Percentiles rank a stretch among this genome's conserved stretches.
Conservation (phyloP, 2,797 vertebrate genomes). For the Anas bernieri region DNA sequence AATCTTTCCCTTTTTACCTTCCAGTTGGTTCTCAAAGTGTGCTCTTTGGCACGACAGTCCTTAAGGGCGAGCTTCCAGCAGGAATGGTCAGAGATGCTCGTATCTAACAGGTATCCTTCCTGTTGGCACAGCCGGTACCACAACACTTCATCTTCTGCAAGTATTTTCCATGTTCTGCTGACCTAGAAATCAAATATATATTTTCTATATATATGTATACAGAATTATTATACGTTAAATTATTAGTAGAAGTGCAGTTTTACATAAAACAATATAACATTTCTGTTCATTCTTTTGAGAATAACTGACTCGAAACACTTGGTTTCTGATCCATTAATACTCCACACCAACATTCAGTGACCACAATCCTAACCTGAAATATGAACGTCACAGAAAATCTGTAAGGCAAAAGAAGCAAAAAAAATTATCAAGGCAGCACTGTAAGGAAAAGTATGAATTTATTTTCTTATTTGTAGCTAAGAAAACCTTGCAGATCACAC, state of each 20-base stretch:
- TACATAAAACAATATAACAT: neutral
- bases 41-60: slow-evolving; percentile 86
- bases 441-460: neutral
- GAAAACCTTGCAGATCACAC: neutral
- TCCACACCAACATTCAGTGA: neutral
- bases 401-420: neutral
- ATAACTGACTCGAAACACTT: slow-evolving; percentile 17
- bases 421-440: neutral
- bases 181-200: slow-evolving; percentile 81
- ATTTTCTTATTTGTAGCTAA: neutral
- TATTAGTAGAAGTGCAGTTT: neutral
- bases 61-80: slow-evolving; percentile 92
- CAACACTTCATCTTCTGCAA: slow-evolving; percentile 92
- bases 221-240: neutral
- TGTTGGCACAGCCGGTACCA: slow-evolving; percentile 89
- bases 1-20: slow-evolving; percentile 82
- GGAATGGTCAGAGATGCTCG: slow-evolving; percentile 85
- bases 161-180: slow-evolving; percentile 90
- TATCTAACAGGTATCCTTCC: slow-evolving; percentile 85
- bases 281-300: neutral
- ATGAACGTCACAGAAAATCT: neutral
- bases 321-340: neutral
- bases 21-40: slow-evolving; percentile 89
- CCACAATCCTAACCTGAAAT: neutral
- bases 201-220: too few relatives aligned